A percentile compares a stretch with the other conserved stretches of the same genome.
These are phyloP conservation scores for Drosophila prosaltans DNA, from an alignment of 1,140 invertebrate species.

Conservation along the genomic window DNA sequence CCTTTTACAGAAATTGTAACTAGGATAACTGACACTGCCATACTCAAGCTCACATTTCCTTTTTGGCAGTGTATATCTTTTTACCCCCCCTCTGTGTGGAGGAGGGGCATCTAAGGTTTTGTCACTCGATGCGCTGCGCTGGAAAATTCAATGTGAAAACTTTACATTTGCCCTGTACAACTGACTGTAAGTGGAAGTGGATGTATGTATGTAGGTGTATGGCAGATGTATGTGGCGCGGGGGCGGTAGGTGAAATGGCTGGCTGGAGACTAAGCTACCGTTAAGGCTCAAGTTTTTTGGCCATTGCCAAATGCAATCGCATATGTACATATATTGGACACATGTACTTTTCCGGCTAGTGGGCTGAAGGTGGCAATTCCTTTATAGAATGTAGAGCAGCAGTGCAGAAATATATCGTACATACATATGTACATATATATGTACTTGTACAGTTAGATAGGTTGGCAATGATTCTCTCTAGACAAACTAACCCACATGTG, in stretches of 20 bases:
- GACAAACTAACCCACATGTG: slow-evolving; percentile 59
- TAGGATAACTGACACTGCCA: slow-evolving; percentile 51
- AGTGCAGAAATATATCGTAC: slow-evolving; percentile 29
- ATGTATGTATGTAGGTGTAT: neutral
- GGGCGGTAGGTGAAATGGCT: slow-evolving; percentile 37
- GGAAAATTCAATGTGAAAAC: slow-evolving; percentile 79
- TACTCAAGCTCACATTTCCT: slow-evolving; percentile 20
- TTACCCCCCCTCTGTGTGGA: neutral
- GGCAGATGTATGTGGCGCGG: neutral
- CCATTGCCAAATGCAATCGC: slow-evolving; percentile 54
- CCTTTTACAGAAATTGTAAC: slow-evolving; percentile 9
- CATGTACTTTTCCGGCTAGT: slow-evolving; percentile 36
- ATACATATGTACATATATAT: neutral
- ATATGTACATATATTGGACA: slow-evolving; percentile 61
- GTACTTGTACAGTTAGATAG: neutral
- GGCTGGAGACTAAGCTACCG: slow-evolving; percentile 64
- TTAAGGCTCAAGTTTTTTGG: slow-evolving; percentile 67
- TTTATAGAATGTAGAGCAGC: slow-evolving; percentile 58
- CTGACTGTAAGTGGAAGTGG: slow-evolving; percentile 4
- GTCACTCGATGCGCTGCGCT: slow-evolving; percentile 62
- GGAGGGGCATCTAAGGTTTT: slow-evolving; percentile 48
- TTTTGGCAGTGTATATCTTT: slow-evolving; percentile 6
- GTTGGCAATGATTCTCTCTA: slow-evolving; percentile 48
- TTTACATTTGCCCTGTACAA: slow-evolving; percentile 59
- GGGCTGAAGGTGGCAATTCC: slow-evolving; percentile 22